phyloP scores from a whole-genome alignment of 2,888 invertebrate species.

The Augochlorella aurata region DNA sequence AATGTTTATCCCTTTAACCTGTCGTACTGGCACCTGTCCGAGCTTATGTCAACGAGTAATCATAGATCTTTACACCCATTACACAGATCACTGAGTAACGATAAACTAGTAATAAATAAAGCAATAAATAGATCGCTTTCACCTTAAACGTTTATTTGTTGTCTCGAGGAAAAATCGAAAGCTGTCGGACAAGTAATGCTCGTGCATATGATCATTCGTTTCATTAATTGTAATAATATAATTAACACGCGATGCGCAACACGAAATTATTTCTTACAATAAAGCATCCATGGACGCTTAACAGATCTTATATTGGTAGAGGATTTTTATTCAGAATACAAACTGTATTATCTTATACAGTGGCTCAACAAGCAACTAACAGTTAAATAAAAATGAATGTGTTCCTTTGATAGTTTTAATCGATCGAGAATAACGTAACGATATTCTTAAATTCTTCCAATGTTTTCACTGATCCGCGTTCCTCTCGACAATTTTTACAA shows the following conservation, averaged over 20 bases:
- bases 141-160: neutral
- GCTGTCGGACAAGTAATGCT: neutral
- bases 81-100: neutral
- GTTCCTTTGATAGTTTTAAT: too few relatives aligned
- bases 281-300: neutral
- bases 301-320: neutral
- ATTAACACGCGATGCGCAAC: neutral
- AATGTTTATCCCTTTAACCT: neutral
- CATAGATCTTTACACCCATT: neutral
- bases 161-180: neutral
- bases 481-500: too few relatives aligned
- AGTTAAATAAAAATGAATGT: too few relatives aligned
- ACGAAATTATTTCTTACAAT: neutral
- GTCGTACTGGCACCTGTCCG: neutral
- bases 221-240: neutral
- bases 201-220: neutral
- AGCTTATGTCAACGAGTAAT: conserved; percentile 8
- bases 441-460: too few relatives aligned
- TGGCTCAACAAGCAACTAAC: too few relatives aligned
- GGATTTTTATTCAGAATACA: too few relatives aligned
- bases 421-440: too few relatives aligned
- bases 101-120: conserved; percentile 4
- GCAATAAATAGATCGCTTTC: neutral
- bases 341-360: too few relatives aligned
- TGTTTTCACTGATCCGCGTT: too few relatives aligned